Evolutionary conservation across 2,113 vertebrate species (phyloP).

Genomic region (Pygathrix nemaeus): DNA sequence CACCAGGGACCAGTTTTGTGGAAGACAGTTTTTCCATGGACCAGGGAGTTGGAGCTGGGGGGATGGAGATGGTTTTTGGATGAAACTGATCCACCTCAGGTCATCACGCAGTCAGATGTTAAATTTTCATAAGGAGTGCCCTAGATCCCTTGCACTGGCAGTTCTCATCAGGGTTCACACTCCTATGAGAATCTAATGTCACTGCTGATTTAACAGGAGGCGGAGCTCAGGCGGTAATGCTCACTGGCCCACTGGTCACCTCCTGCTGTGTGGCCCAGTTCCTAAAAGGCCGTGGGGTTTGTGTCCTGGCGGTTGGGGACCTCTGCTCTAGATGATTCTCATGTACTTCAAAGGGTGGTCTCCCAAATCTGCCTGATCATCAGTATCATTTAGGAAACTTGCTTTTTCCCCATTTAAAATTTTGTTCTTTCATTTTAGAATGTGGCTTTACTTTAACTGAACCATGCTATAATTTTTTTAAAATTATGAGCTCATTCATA

Average conservation of each 20-base stretch:
- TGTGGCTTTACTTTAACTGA: conserved; percentile 22
- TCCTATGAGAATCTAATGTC: neutral
- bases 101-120: neutral
- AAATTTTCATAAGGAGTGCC: no score
- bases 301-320: neutral
- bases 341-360: neutral
- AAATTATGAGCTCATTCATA: neutral
- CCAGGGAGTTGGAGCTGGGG: no score
- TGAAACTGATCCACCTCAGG: neutral
- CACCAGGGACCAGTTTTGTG: neutral
- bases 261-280: neutral
- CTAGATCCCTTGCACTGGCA: neutral
- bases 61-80: no score
- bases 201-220: neutral
- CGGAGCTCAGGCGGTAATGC: neutral
- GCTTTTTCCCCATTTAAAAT: neutral
- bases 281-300: neutral
- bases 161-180: neutral
- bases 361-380: neutral
- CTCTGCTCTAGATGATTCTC: neutral
- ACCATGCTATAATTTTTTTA: neutral
- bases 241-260: neutral
- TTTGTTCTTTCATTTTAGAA: neutral
- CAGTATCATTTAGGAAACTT: neutral
- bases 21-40: neutral